Evolutionary conservation across 2,113 vertebrate species (phyloP).

Genomic region (Scalopus aquaticus): DNA sequence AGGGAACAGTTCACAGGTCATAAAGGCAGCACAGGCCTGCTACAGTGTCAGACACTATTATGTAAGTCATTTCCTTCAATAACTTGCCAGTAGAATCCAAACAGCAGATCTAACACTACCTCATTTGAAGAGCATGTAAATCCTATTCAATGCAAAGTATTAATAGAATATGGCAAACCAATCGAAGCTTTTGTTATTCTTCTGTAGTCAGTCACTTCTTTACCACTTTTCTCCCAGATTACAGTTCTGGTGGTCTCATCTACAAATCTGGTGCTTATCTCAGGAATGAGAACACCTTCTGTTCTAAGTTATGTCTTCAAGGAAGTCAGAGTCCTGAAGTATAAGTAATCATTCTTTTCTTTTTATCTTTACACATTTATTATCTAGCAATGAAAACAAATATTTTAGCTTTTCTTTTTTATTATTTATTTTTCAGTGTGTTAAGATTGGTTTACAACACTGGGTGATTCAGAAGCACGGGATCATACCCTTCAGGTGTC

Average conservation of each 20-base stretch:
- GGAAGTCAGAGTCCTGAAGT: neutral
- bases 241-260: neutral
- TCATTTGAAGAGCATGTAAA: neutral
- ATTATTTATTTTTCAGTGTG: too few species aligned
- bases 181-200: neutral
- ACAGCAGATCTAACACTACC: neutral
- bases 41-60: neutral
- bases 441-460: too few species aligned
- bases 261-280: neutral
- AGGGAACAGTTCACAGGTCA: neutral
- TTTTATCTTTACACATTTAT: neutral
- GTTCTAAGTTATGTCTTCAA: neutral
- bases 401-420: too few species aligned
- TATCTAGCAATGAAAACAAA: too few species aligned
- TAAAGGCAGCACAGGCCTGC: constrained; percentile 10
- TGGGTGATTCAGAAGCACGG: too few species aligned
- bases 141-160: neutral
- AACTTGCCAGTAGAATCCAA: neutral
- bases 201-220: neutral
- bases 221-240: neutral
- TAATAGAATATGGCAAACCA: neutral
- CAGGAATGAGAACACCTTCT: neutral
- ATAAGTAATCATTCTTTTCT: neutral
- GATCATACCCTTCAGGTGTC: too few species aligned
- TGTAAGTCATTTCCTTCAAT: constrained; percentile 9